Base-by-base conservation (phyloP, 2,113 vertebrate genomes). In the Nycticebus coucang region DNA sequence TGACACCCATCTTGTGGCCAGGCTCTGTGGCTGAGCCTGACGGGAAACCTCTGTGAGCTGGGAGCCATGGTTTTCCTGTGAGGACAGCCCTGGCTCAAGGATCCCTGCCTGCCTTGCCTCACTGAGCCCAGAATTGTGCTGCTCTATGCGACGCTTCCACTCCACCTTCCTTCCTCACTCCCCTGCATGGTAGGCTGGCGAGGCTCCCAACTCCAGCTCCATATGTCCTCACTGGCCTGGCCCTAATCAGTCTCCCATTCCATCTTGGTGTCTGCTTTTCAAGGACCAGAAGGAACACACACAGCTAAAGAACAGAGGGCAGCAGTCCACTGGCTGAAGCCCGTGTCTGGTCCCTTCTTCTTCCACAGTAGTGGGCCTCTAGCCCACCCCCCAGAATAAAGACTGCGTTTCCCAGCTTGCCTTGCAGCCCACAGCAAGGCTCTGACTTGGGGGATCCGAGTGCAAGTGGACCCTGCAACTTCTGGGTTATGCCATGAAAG, bases 41-140 rank as follows among this genome's bases (percentile, higher is more conserved):
- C n/a, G 11, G 53, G 17, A 10, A 6, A 21, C 8, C 10, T 0
- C 24, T 14, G 24, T 2, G 22, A 15, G 35, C 8, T 11, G 2
- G 72, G 41, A 41, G 64, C 5, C 7, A 1, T 28, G 35, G 75
- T 28, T 28, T 41, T 80, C 14, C 30, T 4, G 26, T 11, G 33
- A 4, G 37, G 15, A 33, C 0, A 0, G 13, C n/a, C 19, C 26
- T 28, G 24, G 33, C 77, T 88, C 41, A 3, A 13, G 55, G 26
- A 37, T 74, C 77, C 77, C 77, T 3, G 13, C 7, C 78, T 45
- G 13, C 11, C 35, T 33, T 8, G 30, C 62, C 45, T 50, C 45
- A 50, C 22, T 11, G 64, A 71, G 30, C 50, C 57, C 83, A 35
- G 60, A 17, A 59, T 11, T 15, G 0, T 24, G 3, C 4, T 86